A percentile compares a stretch with the other conserved stretches of the same genome.
These are phyloP conservation scores for Drosophila busckii DNA, from an alignment of 1,140 invertebrate species.

Conservation along the genomic window DNA sequence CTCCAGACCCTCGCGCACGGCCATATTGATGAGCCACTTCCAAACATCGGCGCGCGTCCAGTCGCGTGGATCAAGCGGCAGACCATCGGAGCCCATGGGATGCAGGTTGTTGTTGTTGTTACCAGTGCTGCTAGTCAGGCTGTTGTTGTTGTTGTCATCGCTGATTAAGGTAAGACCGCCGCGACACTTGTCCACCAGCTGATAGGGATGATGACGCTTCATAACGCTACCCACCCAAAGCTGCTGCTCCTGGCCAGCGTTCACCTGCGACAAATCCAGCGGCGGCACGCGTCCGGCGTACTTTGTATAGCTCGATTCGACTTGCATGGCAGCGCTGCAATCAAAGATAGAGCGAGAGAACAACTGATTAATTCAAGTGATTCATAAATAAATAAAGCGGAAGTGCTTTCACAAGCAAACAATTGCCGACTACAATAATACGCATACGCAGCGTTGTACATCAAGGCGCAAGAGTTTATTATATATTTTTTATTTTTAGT, in stretches of 20 bases:
- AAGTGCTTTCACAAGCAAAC: slow-evolving; percentile 68
- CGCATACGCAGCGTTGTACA: slow-evolving; percentile 30
- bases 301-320: slow-evolving; percentile 71
- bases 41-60: slow-evolving; percentile 85
- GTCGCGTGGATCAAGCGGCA: slow-evolving; percentile 83
- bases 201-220: slow-evolving; percentile 62
- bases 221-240: slow-evolving; percentile 43
- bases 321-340: slow-evolving; percentile 62
- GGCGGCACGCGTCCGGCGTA: slow-evolving; percentile 76
- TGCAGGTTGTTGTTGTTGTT: slow-evolving; percentile 28
- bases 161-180: slow-evolving; percentile 35
- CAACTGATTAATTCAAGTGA: slow-evolving; percentile 61
- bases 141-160: slow-evolving; percentile 56
- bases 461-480: slow-evolving; percentile 15
- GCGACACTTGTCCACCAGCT: slow-evolving; percentile 60
- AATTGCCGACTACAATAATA: slow-evolving; percentile 57
- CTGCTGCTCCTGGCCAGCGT: slow-evolving; percentile 46
- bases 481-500: slow-evolving; percentile 3
- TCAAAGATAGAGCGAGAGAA: slow-evolving; percentile 21
- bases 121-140: slow-evolving; percentile 8
- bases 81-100: slow-evolving; percentile 66
- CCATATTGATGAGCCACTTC: slow-evolving; percentile 82
- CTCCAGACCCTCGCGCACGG: slow-evolving; percentile 81
- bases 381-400: slow-evolving; percentile 45
- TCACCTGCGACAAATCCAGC: slow-evolving; percentile 69